Base-by-base conservation (phyloP, 2,888 invertebrate species). In the Zygogramma bicolorata region DNA sequence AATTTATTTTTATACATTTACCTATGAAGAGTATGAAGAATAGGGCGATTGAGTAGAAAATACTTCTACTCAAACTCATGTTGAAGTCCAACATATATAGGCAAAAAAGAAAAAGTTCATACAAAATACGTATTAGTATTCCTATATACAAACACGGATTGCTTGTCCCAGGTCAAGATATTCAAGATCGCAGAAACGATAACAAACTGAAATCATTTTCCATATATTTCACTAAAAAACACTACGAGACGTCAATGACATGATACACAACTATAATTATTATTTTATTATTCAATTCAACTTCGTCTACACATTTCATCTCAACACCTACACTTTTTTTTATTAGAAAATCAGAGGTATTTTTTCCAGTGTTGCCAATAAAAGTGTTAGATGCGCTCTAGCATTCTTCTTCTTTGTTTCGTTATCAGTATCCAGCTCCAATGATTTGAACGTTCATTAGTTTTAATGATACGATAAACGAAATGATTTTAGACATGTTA, bases 111-210 rank as follows among this genome's bases (percentile, higher is more conserved):
- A 29, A 70, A 70, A 38, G 70, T 65, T 65, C 71, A 74, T 27
- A 49, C 70, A 69, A 70, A 65, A 71, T 74, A 66, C 73, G 75
- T 82, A 70, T 76, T 80, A 38, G 3, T 81, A 79, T 79, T 77
- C 74, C 76, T 75, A 74, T 73, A 78, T 75, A 76, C 80, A 77
- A 83, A 82, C 82, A 82, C 79, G 79, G 81, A 80, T 70, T 79
- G 76, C 77, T 83, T 84, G 78, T 75, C 81, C 81, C 82, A 84
- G 84, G 84, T 84, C 83, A 83, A 79, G 83, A 80, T 61, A 40
- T 20, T 53, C 6, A 53, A 53, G 20, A 13, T 53, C 22, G 15
- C 25, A 8, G 13, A 25, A 53, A 25, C 25, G 27, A 53, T n/a
- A 25, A 53, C 8, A 13, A 53, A 53, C 22, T 10, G 53, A 25